Evolutionary conservation across 1,140 invertebrate species (phyloP), one percentile per base, ranked within the genome.

Genomic region (Leptopilina clavipes): DNA sequence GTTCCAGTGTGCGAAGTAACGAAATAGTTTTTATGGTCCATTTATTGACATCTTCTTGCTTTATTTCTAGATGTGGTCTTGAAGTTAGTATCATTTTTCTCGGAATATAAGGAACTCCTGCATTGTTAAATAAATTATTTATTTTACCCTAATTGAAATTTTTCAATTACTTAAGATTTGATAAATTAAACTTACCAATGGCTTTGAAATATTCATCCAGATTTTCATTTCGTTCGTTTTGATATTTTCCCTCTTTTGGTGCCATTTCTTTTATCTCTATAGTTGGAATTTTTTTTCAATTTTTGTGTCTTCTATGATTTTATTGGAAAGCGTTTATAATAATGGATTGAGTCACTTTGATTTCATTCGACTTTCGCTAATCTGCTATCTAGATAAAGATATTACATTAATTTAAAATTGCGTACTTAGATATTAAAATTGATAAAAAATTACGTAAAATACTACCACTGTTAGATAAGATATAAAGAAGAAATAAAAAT

Each of bases 31-130:
- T 92, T 31, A 93, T 91, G 0, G 88, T 90, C 92, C 92, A 93
- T 76, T 89, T 86, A n/a, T 92, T 91, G 54, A 90, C 90, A 71
- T 92, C 90, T 71, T 92, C 86, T 45, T 91, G 83, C 10, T 86
- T 85, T 59, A 94, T 92, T 86, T 93, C 92, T 85, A 94, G 88
- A 43, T 88, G 84, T 40, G 93, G 93, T 78, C 90, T 92, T 56
- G 92, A 91, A 82, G 92, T 85, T 18, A 83, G 80, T 92, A 94
- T 93, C 91, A 94, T 92, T 89, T 93, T 93, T 77, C 93, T 88
- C 3, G 91, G 91, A 81, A 94, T 90, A 74, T 89, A 93, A 43
- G 93, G 93, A 8, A 90, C 87, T 70, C 86, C 86, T 90, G n/a
- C 6, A n/a, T 3, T 48, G 70, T 40, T 40, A 40, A 54, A 52